Conservation (phyloP, 2,888 invertebrate species). For the Andrena fulva region DNA sequence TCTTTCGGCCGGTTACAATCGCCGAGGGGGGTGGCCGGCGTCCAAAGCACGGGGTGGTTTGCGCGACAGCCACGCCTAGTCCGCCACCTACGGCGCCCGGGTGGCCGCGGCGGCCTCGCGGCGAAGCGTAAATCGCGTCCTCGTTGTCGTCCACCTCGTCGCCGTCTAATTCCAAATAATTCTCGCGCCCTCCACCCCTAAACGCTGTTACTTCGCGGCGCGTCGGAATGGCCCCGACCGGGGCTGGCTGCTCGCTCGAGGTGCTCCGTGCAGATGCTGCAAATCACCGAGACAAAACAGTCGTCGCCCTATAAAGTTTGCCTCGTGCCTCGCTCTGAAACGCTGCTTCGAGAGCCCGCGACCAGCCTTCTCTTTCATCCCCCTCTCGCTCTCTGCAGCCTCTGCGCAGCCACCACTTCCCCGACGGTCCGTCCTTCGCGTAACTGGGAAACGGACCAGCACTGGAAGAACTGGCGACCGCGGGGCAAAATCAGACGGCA, state of each 20-base stretch:
- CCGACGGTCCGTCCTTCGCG: neutral
- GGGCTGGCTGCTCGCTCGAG: slow-evolving; percentile 62
- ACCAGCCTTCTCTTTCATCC: neutral
- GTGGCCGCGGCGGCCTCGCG: slow-evolving; percentile 37
- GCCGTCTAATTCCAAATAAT: slow-evolving; percentile 77
- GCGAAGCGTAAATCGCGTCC: slow-evolving; percentile 75
- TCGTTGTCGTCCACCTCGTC: slow-evolving; percentile 58
- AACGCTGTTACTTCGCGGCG: slow-evolving; percentile 60
- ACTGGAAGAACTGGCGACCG: neutral
- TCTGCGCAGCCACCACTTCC: neutral
- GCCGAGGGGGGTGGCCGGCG: slow-evolving; percentile 13
- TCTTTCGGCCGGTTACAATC: slow-evolving; percentile 53
- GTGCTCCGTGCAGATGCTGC: slow-evolving; percentile 83
- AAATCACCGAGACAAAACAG: slow-evolving; percentile 83
- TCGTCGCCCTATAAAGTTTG: slow-evolving; percentile 79
- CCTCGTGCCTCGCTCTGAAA: slow-evolving; percentile 42
- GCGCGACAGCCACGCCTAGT: slow-evolving; percentile 53
- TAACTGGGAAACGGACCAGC: neutral
- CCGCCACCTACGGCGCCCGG: slow-evolving; percentile 56
- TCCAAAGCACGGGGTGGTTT: slow-evolving; percentile 40
- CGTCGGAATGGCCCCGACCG: slow-evolving; percentile 54
- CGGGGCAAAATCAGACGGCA: neutral
- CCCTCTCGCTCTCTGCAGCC: neutral
- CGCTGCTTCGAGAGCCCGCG: slow-evolving; percentile 27
- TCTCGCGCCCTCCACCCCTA: slow-evolving; percentile 62